Percentiles rank a stretch among this genome's conserved stretches.
Evolutionary conservation across 2,797 vertebrate genomes (phyloP).

Genomic region (Danionella dracula): DNA sequence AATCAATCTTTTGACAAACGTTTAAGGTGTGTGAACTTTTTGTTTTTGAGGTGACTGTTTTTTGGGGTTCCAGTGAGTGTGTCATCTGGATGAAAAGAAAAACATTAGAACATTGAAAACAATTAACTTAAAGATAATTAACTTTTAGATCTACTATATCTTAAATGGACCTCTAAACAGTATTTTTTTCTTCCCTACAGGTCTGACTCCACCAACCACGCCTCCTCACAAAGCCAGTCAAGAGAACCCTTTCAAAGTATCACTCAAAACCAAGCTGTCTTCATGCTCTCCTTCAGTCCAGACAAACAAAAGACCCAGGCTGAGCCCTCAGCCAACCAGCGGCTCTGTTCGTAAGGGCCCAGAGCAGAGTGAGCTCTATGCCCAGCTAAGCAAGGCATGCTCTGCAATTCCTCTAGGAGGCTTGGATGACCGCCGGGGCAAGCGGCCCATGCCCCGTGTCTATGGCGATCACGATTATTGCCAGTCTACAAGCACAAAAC

Average conservation of each 20-base stretch:
- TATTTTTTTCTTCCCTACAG: constrained; percentile 59
- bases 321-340: constrained; percentile 77
- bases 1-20: too few relatives aligned
- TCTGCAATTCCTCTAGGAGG: constrained; percentile 69
- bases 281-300: constrained; percentile 88
- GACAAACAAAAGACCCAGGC: constrained; percentile 85
- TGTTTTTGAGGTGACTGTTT: too few relatives aligned
- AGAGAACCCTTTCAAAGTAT: constrained; percentile 98
- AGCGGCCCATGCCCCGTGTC: constrained; percentile 78
- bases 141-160: too few relatives aligned
- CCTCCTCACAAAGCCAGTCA: constrained; percentile 99
- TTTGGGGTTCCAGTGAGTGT: too few relatives aligned
- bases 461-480: constrained; percentile 99
- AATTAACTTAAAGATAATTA: too few relatives aligned
- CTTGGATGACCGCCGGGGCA: constrained; percentile 81
- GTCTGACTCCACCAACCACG: constrained; percentile 99
- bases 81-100: too few relatives aligned
- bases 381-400: constrained; percentile 88
- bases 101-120: too few relatives aligned
- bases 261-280: constrained; percentile 91
- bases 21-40: too few relatives aligned
- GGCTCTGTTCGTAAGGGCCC: constrained; percentile 81
- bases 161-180: too few relatives aligned
- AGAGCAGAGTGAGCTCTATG: constrained; percentile 91
- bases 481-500: constrained; percentile 86